Evolutionary conservation across 2,888 invertebrate genomes (phyloP), one percentile per base, ranked within the genome.

Genomic region (Drosophila villosipedis): DNA sequence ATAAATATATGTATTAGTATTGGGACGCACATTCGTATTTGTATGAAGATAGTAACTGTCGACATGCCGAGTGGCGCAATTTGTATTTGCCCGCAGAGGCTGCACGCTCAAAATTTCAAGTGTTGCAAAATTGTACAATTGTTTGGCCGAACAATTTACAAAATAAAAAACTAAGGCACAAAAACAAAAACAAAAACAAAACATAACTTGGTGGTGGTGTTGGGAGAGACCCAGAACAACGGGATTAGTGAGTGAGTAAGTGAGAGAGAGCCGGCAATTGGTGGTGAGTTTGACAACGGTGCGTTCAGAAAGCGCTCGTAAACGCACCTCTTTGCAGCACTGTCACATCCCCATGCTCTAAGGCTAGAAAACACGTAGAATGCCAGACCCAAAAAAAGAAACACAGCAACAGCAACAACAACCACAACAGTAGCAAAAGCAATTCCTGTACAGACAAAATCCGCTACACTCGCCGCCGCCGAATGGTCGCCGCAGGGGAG

Each of bases 241-340:
- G 25, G 30, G 66, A 67, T 67, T 65, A 50, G 28, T 41, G 47
- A 50, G 35, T 12, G 57, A n/a, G 33, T 30, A 30, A 52, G 31
- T 12, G 54, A 43, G 58, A 50, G 47, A 33, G 33, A 58, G 25
- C 54, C 63, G 50, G 43, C 78, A 68, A 55, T 68, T 71, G 83
- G 83, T 88, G 85, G 83, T 88, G 83, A 80, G 85, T 88, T 83
- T 82, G 33, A 73, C 78, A 80, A 88, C 78, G 68, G 80, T 52
- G 64, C 50, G 58, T 65, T 60, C 61, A 39, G n/a, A 67, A 67
- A 61, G 67, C 43, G 14, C 14, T n/a, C 19, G 35, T 47, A 71
- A 78, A 76, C 77, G 77, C 78, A 80, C 73, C 80, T 80, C 73
- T 72, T 68, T 66, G 60, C 73, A 81, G 41, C 64, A 60, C 73